A percentile compares a stretch with the other conserved stretches of the same genome.
These are phyloP conservation scores for Montipora foliosa DNA, from an alignment of 64 coral and sea anemone species.

Conservation along the genomic window DNA sequence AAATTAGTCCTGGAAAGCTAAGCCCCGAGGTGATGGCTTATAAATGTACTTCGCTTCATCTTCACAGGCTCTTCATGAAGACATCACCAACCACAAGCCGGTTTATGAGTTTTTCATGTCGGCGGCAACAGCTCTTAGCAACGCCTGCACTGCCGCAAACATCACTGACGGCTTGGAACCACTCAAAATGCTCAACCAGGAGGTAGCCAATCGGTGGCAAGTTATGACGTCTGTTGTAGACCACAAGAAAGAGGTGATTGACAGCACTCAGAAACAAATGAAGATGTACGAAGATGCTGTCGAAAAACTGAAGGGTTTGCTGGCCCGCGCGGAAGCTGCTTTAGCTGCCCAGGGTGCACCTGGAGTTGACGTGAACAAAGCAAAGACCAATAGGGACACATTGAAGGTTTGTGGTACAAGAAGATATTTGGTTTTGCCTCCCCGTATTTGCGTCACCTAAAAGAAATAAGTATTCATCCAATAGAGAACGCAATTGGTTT, in stretches of 20 bases:
- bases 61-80: conserved; percentile 81
- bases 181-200: conserved; percentile 76
- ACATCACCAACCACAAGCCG: conserved; percentile 85
- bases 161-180: conserved; percentile 87
- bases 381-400: conserved; percentile 78
- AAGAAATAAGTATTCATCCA: no score
- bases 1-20: no score
- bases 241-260: conserved; percentile 73
- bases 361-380: conserved; percentile 75
- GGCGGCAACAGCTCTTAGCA: conserved; percentile 68
- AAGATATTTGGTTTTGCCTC: no score
- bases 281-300: conserved; percentile 64
- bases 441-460: no score
- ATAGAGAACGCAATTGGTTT: no score
- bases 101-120: conserved; percentile 91
- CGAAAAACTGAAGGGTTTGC: conserved; percentile 48
- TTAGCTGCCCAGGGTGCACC: conserved; percentile 55
- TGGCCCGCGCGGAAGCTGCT: conserved; percentile 67
- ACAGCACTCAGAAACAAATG: conserved; percentile 76
- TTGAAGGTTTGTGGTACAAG: conserved; percentile 66
- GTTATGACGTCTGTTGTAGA: conserved; percentile 84
- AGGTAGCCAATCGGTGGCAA: conserved; percentile 86
- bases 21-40: no score
- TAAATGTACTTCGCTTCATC: neutral
- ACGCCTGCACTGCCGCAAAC: conserved; percentile 78